Base-by-base conservation (phyloP, 2,888 invertebrate genomes). In the Melinaea marsaeus region DNA sequence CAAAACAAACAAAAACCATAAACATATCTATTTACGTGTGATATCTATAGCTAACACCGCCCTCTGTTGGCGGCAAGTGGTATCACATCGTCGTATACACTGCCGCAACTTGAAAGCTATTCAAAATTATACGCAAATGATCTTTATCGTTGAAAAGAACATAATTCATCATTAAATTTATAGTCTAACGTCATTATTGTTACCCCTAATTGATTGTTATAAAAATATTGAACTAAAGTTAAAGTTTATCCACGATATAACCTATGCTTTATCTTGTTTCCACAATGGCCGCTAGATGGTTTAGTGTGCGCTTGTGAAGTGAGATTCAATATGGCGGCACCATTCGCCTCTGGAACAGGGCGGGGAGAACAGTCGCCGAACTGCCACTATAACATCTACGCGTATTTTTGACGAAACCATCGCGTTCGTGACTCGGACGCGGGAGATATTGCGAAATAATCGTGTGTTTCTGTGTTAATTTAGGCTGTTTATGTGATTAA, bases 261-360 rank as follows among this genome's bases (percentile, higher is more conserved):
- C 55, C 58, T 48, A 57, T n/a, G 58, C 6, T 55, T 55, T 63
- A 72, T 60, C 74, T 70, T 74, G 83, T 88, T 83, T 79, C 58
- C 51, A 54, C 61, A 55, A 34, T 57, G 51, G 67, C 83, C 88
- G 83, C 79, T 85, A 89, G 89, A 88, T 88, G 89, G 76, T 72
- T 77, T 61, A 79, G 75, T 75, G 79, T 72, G 78, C 82, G 64
- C 69, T 71, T 66, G 76, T 79, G 75, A 74, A 77, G 79, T 73
- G 79, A 82, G 85, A 87, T 84, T 81, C 90, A 90, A 90, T 86
- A 90, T 90, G 90, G 90, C 90, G 88, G 78, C 85, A 75, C 84
- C 90, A 90, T 86, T 90, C 90, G 88, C 83, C 85, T 86, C 84
- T 84, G 82, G 86, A 86, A 84, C 88, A 87, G 90, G 90, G 90